A percentile compares a stretch with the other conserved stretches of the same genome.
These are phyloP conservation scores for Protosalanx chinensis DNA, from an alignment of 2,797 vertebrate genomes.

Conservation along the genomic window DNA sequence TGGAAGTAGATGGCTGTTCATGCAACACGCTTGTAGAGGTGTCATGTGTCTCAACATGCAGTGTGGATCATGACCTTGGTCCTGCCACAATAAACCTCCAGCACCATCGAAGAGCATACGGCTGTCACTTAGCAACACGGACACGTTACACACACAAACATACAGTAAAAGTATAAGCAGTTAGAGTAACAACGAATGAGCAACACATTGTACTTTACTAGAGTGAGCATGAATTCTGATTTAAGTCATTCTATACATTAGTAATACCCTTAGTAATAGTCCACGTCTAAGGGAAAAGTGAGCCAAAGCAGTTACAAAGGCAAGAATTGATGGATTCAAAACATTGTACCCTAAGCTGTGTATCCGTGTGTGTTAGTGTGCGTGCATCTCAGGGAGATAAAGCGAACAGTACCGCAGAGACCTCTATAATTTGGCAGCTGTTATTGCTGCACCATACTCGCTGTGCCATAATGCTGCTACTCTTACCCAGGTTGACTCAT, in stretches of 20 bases:
- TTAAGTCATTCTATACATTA: not conserved
- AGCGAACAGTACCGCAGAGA: conserved; percentile 40
- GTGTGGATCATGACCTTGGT: conserved; percentile 32
- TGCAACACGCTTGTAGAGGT: not conserved
- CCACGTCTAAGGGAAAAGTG: not conserved
- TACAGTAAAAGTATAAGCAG: not conserved
- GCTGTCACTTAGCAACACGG: conserved; percentile 22
- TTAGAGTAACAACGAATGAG: conserved; percentile 4
- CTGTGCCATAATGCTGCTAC: conserved; percentile 39
- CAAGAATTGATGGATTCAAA: conserved; percentile 3
- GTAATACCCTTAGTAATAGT: not conserved
- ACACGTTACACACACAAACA: conserved; percentile 15
- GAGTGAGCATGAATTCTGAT: not conserved
- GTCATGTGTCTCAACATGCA: not conserved
- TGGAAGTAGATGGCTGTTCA: not conserved
- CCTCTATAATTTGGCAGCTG: conserved; percentile 17
- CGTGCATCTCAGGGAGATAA: conserved; percentile 2
- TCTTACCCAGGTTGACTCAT: conserved; percentile 55
- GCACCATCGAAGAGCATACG: conserved; percentile 1
- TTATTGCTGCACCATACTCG: conserved; percentile 29
- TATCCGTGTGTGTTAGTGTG: too few species aligned
- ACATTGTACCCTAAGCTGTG: conserved; percentile 6
- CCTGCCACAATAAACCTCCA: conserved; percentile 15
- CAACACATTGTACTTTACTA: not conserved
- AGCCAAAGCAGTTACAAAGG: conserved; percentile 6